Evolutionary conservation across 2,797 vertebrate species (phyloP).

Genomic region (Tenualosa ilisha): DNA sequence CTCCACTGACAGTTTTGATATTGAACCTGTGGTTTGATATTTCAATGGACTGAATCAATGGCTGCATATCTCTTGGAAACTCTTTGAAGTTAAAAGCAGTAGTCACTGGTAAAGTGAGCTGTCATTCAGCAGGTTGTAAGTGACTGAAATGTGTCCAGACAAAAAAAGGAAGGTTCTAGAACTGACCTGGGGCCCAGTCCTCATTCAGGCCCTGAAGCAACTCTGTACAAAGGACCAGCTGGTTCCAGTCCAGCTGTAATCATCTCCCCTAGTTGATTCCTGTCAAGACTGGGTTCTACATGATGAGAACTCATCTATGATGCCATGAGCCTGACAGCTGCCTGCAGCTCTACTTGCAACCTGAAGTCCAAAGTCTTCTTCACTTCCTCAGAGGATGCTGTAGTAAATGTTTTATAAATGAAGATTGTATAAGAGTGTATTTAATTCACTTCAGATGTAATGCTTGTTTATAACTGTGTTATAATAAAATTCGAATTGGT

Average conservation of each 20-base stretch:
- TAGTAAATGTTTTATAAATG: neutral
- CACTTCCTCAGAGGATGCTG: neutral
- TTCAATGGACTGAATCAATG: neutral
- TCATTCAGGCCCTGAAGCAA: neutral
- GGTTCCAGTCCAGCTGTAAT: neutral
- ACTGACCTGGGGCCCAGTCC: neutral
- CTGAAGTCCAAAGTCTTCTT: neutral
- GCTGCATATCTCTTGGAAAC: neutral
- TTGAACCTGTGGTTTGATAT: neutral
- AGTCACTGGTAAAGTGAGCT: neutral
- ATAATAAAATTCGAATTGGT: neutral
- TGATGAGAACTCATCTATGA: neutral
- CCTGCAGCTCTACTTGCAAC: neutral
- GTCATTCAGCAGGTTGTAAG: neutral
- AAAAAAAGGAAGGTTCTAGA: neutral
- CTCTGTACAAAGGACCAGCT: neutral
- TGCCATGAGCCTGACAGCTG: neutral
- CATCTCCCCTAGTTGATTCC: neutral
- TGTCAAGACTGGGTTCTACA: neutral
- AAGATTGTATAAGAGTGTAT: neutral
- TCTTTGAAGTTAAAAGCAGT: conserved; percentile 5
- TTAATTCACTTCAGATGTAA: no score
- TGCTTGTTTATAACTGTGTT: neutral
- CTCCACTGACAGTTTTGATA: neutral
- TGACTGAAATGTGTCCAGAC: neutral